Percentiles rank a stretch among this genome's conserved stretches.
Evolutionary conservation across 2,797 vertebrate genomes (phyloP).

Genomic region (Pyrocephalus nanus): DNA sequence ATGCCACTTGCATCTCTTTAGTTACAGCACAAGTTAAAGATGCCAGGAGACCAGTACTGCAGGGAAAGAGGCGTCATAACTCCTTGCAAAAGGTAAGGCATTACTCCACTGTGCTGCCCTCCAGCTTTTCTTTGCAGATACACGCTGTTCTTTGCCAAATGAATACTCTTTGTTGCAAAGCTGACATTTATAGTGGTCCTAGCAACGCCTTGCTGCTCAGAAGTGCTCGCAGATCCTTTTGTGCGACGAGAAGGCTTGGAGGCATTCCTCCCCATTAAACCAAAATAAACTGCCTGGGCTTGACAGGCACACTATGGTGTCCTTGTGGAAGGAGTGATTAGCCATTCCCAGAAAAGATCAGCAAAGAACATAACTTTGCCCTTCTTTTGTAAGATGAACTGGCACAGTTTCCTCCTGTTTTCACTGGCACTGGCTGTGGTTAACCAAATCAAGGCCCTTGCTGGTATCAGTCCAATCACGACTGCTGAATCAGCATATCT

Average conservation of each 20-base stretch:
- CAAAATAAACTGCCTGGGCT: constrained; percentile 22
- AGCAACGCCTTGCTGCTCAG: background rate
- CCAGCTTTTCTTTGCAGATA: background rate
- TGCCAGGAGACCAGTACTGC: background rate
- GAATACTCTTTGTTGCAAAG: background rate
- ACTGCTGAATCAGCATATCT: constrained; percentile 43
- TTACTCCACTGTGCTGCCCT: background rate
- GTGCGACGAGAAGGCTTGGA: background rate
- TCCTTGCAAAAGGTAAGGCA: background rate
- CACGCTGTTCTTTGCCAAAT: background rate
- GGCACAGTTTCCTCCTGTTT: background rate
- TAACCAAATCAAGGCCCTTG: background rate
- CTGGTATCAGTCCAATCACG: background rate
- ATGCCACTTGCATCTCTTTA: background rate
- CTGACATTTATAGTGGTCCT: constrained; percentile 22
- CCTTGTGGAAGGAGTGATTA: constrained; percentile 31
- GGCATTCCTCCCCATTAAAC: constrained; percentile 25
- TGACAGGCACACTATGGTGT: background rate
- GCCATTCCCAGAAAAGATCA: constrained; percentile 23
- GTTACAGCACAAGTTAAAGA: background rate
- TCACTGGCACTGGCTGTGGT: background rate
- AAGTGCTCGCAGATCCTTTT: background rate
- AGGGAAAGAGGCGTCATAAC: background rate
- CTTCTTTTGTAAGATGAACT: constrained; percentile 42
- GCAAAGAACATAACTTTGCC: background rate